A percentile compares a stretch with the other conserved stretches of the same genome.
Conservation (phyloP, 2,113 vertebrate species). For the Paralichthys olivaceus region DNA sequence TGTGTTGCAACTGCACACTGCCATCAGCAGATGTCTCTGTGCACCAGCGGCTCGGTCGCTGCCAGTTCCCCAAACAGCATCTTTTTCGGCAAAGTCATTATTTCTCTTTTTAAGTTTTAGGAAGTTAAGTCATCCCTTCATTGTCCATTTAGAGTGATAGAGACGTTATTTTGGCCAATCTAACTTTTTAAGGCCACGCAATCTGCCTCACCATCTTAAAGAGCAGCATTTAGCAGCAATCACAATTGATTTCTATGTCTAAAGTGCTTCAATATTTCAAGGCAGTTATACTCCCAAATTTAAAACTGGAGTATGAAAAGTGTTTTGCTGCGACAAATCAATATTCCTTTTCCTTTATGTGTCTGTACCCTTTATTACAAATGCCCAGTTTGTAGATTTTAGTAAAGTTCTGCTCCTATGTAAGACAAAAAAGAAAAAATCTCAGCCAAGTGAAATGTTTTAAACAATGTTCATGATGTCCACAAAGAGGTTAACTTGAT, state of each 20-base stretch:
- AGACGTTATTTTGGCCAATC: conserved; percentile 12
- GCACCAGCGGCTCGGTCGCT: background rate
- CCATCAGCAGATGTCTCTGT: conserved; percentile 64
- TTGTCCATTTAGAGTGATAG: conserved; percentile 21
- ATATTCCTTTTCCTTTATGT: background rate
- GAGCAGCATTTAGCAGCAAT: conserved; percentile 19
- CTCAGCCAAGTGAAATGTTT: background rate
- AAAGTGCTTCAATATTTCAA: background rate
- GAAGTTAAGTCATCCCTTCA: conserved; percentile 34
- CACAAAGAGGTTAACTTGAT: background rate
- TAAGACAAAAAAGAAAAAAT: background rate
- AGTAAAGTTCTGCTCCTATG: background rate
- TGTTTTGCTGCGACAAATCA: background rate
- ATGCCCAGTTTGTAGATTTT: background rate
- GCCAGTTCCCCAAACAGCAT: no score
- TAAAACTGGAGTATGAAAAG: background rate
- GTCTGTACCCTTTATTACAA: background rate
- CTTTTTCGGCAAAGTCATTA: conserved; percentile 27
- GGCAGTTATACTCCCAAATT: background rate
- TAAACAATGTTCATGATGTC: background rate
- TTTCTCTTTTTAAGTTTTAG: conserved; percentile 33
- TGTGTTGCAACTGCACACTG: conserved; percentile 37
- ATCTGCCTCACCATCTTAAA: conserved; percentile 5
- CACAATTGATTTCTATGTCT: background rate
- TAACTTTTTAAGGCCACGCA: background rate